Base-by-base conservation (phyloP, 2,797 vertebrate species). In the Brachyalestes nurse region DNA sequence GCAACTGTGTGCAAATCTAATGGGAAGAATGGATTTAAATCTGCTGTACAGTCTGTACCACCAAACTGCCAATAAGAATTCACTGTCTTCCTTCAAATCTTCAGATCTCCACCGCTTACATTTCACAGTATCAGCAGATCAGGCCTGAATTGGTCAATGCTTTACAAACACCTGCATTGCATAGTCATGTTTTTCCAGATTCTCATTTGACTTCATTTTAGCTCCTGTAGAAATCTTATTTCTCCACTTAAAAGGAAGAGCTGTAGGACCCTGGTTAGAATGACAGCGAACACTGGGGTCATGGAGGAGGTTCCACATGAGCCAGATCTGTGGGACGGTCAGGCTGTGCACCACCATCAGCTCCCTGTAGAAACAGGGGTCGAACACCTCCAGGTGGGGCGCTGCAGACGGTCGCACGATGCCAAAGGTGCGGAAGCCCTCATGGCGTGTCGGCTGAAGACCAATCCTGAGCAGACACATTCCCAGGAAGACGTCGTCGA, bases 341-440 rank as follows among this genome's bases (percentile, higher is more conserved):
- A 99, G 93, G 81, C 98, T 97, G 72, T 99, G 98, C 45, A 99
- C 98, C 6, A 99, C 96, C 95, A 99, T 98, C 83, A 99, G 93
- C 58, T 99, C 97, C 23, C 94, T 91, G 89, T 99, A 99, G 88
- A 99, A 99, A 79, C 98, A 99, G 1, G 98, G 98, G 77, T 99
- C 96, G 1, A 99, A 99, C 0, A 96, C 97, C 90, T 96, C 94
- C 2, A 99, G 91, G 89, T 99, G 93, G 0, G 98, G 98, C 0
- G 98, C 97, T 0, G 97, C 96, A 0, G 97, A 99, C 0, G 98
- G 97, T 4, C 92, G 95, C 21, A 93, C 84, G 0, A 99, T 99
- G 13, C 98, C 98, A 7, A 99, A 99, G 0, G 97, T 99, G 8
- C 97, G 95, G 87, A 99, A 99, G 14, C 97, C 98, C 69, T 94